A percentile compares a stretch with the other conserved stretches of the same genome.
These are phyloP conservation scores for Brotula barbata DNA, from an alignment of 2,797 vertebrate genomes.

Conservation along the genomic window DNA sequence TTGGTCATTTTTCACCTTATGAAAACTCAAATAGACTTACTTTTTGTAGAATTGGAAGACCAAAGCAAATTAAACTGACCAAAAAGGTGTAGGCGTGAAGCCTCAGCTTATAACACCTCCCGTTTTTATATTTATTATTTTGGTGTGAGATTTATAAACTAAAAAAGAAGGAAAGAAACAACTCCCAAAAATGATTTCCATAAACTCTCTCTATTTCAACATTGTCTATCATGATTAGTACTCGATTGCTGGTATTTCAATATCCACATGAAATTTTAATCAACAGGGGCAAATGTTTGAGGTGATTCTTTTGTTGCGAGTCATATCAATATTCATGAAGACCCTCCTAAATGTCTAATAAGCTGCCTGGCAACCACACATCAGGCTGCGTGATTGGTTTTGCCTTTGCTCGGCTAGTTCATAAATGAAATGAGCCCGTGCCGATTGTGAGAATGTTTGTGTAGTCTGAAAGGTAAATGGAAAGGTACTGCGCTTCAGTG, in stretches of 20 bases:
- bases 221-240: background rate
- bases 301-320: conserved; percentile 18
- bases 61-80: no score
- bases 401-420: conserved; percentile 23
- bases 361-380: conserved; percentile 26
- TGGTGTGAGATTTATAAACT: no score
- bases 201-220: no score
- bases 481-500: conserved; percentile 18
- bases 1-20: no score
- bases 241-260: background rate
- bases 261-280: background rate
- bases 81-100: no score
- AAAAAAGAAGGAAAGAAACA: no score
- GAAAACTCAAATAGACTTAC: no score
- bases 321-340: background rate
- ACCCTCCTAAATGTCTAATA: conserved; percentile 33
- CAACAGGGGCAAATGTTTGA: background rate
- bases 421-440: conserved; percentile 55
- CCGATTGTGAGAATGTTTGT: conserved; percentile 49
- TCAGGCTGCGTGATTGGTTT: conserved; percentile 36
- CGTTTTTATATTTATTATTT: no score
- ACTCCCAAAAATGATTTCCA: no score
- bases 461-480: conserved; percentile 58
- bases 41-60: no score
- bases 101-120: no score